Base-by-base conservation (phyloP, 2,888 invertebrate genomes). In the Lasioglossum malachurum region DNA sequence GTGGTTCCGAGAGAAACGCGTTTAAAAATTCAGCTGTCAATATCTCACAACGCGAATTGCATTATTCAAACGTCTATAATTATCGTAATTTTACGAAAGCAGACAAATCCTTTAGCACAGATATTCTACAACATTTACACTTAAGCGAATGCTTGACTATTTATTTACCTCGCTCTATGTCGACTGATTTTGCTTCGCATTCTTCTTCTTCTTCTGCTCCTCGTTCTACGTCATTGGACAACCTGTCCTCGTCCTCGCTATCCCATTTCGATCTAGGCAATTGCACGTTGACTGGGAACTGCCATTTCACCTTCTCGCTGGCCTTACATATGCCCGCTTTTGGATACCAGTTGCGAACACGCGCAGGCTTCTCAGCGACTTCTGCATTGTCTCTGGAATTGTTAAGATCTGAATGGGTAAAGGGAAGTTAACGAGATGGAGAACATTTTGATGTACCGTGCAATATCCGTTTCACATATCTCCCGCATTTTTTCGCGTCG, bases 251-350 rank as follows among this genome's bases (percentile, higher is more conserved):
- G 10, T 94, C 93, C 73, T 94, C 95, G 53, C 94, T 94, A 41
- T 95, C 95, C 95, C 95, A 95, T 71, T 94, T 95, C 7, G 95
- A 95, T 77, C 93, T 94, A 1, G 94, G 94, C 41, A 93, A 90
- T 78, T 94, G 92, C 35, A 93, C 89, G 73, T 88, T 92, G 16
- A 90, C 71, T 19, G 92, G 82, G 57, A 91, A 87, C 60, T 92
- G 91, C 83, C 85, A 89, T 0, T 73, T 81, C 0, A 53, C 8
- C 19, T 80, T 57, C 31, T 86, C 84, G n/a, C 80, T 80, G n/a
- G 78, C 67, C 64, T 93, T 91, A 4, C 69, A 78, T 23, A 90
- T 82, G 23, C 84, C 89, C 76, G 89, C 69, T 74, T 89, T 91
- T 16, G 91, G 92, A 86, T 94, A 95, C 95, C 95, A 95, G 49